These are phyloP conservation scores for Meiosimyza platycephala DNA, from an alignment of 2,888 invertebrate genomes.

Conservation along the genomic window DNA sequence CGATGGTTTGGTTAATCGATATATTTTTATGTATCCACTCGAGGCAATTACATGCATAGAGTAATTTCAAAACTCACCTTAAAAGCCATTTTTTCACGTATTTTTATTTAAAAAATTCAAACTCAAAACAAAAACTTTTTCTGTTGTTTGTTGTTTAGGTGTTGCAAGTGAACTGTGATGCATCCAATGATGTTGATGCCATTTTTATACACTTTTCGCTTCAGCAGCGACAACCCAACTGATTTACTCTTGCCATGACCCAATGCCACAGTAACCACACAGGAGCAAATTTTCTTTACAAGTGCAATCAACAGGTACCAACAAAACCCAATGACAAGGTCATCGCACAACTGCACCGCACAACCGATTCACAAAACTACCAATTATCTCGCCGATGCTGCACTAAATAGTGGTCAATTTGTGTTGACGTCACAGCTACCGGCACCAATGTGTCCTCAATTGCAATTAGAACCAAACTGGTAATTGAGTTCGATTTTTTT, in stretches of 20 bases:
- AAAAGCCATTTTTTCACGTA: constrained; percentile 50
- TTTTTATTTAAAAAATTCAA: too few species aligned
- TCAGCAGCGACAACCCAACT: not conserved
- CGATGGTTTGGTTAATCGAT: too few species aligned
- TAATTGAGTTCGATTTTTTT: not conserved
- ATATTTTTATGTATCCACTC: too few species aligned
- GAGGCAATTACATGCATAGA: too few species aligned
- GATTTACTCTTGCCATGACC: constrained; percentile 22
- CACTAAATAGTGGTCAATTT: not conserved
- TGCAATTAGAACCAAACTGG: constrained; percentile 30
- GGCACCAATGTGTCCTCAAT: not conserved
- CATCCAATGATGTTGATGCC: not conserved
- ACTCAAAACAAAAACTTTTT: constrained; percentile 22
- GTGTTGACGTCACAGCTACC: constrained; percentile 11
- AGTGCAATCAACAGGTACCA: not conserved
- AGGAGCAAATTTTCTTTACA: not conserved
- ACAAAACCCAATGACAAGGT: constrained; percentile 48
- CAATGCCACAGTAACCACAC: constrained; percentile 21
- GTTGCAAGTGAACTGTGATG: constrained; percentile 49
- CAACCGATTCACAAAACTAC: constrained; percentile 21
- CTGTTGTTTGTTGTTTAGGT: constrained; percentile 42
- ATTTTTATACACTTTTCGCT: constrained; percentile 26
- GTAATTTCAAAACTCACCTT: constrained; percentile 50
- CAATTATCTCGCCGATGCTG: not conserved
- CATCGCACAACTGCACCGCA: constrained; percentile 42